Evolutionary conservation across 1,140 invertebrate species (phyloP), one percentile per base, ranked within the genome.

Genomic region (Bombus sibiricus): DNA sequence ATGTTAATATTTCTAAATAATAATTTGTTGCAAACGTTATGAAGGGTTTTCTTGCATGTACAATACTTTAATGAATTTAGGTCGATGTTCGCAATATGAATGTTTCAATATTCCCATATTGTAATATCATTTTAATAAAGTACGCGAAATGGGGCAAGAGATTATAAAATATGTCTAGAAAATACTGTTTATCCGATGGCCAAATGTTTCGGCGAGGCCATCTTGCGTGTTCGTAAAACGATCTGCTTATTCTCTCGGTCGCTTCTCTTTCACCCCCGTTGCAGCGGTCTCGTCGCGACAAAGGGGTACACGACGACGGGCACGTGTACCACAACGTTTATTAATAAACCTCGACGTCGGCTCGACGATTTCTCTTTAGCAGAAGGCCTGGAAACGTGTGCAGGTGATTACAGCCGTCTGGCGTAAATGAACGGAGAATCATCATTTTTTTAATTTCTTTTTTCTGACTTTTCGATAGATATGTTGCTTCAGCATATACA

Each of bases 251-350:
- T 90, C 86, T 88, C 88, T 90, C 88, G 85, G 86, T 89, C 81
- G 85, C 68, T 88, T 79, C 79, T 84, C 41, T 82, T 83, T 84
- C 88, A 86, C 86, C 81, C 87, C 89, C 85, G 76, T 78, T 90
- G 85, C 84, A 88, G 86, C 88, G 86, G 83, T 75, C 66, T 75
- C 86, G 90, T 90, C 90, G 92, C 92, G 92, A 93, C 93, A 93
- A 93, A 93, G 93, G 92, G 91, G 85, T 88, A 92, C 91, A 91
- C 91, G 90, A 64, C 85, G 89, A 82, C 87, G 92, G 93, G 93
- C 93, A 94, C 93, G 92, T 93, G 93, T 93, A 93, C 91, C 84
- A 83, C 90, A 89, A 91, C 92, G 93, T 94, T 94, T 94, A 94
- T 94, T 94, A 94, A 94, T 94, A 94, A 94, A 94, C 93, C 89